Percentiles rank a stretch among this genome's conserved stretches.
Conservation (phyloP, 2,113 vertebrate genomes). For the Cervus canadensis region DNA sequence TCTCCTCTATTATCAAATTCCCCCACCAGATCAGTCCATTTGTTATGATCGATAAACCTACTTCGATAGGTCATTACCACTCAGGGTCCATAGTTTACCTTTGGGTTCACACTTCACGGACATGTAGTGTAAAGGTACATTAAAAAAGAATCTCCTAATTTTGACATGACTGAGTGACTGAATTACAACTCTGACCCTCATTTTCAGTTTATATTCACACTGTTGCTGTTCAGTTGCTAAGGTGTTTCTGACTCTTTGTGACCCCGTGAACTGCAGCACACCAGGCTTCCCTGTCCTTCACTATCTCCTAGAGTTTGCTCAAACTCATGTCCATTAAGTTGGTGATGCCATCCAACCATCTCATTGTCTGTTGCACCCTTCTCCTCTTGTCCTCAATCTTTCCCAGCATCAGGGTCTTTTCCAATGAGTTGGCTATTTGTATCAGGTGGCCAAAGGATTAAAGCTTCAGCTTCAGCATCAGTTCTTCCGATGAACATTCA, state of each 20-base stretch:
- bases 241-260: background rate
- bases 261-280: background rate
- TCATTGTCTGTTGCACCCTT: background rate
- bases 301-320: background rate
- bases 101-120: background rate
- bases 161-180: background rate
- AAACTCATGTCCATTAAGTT: background rate
- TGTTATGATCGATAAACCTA: background rate
- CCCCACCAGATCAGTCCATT: background rate
- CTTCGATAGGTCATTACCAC: background rate
- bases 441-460: background rate
- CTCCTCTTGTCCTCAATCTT: background rate
- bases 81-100: background rate
- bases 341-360: background rate
- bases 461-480: background rate
- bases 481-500: background rate
- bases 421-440: background rate
- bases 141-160: background rate
- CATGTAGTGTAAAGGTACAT: background rate
- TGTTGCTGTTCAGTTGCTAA: background rate
- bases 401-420: background rate
- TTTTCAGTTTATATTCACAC: background rate
- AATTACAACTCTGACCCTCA: background rate
- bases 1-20: background rate
- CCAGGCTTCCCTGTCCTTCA: background rate